Evolutionary conservation across 2,113 vertebrate genomes (phyloP), one percentile per base, ranked within the genome.

Genomic region (Lethenteron reissneri): DNA sequence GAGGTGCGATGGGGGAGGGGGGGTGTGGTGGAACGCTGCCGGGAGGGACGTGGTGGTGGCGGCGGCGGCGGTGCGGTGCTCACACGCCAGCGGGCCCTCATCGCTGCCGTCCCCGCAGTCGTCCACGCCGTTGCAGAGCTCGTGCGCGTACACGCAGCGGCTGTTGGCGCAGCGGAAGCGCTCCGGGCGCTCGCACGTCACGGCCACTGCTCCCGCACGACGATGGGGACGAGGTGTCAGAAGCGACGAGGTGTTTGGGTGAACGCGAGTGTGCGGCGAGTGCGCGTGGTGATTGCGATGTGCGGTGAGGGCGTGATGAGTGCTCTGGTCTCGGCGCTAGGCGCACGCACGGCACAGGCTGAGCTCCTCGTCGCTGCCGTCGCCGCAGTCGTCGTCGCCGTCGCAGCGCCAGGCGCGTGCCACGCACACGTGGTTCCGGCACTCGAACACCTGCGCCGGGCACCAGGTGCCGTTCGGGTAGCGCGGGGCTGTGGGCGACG

Each of bases 21-120:
- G 25, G 25, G 25, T 25, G 25, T 25, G 41, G 41, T 6, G 41
- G 41, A 41, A 41, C 41, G 41, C 41, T 41, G 41, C 41, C 41
- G 41, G 41, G 41, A 41, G 41, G 4, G 41, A 41, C 6, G 41
- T 7, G 25, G 25, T 5, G 25, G 25, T 5, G 25, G 25, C 62
- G 19, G 62, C 8, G 15, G 15, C 62, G 19, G 14, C 60, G 17
- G 15, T 8, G 19, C 19, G 70, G 56, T 1, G 68, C 80, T 62
- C 80, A 82, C 82, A 82, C 41, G 80, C 75, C 2, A 78, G 78
- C 71, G 80, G 77, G 6, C 73, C 72, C 73, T 83, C 81, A 4
- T 83, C 81, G 9, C 81, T 83, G 75, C 78, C 74, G 3, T 83
- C 82, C 62, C 80, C 81, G 64, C 82, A 82, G 80, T 83, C 80